Evolutionary conservation across 2,113 vertebrate species (phyloP), one percentile per base, ranked within the genome.

Genomic region (Ammodramus savannarum): DNA sequence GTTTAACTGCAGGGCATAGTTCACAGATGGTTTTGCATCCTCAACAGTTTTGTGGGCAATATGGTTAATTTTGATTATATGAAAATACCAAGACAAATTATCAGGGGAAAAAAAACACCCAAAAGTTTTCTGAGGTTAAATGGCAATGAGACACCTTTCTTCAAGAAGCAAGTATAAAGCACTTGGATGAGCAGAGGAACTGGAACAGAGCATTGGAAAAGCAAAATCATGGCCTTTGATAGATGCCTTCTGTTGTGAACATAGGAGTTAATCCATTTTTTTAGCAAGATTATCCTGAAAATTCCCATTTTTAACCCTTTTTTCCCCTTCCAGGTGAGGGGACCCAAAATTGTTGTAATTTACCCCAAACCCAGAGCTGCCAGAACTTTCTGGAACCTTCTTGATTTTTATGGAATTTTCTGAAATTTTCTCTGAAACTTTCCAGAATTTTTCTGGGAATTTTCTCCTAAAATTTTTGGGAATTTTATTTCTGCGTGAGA

Each of bases 221-320:
- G 57, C 31, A 72, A 61, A 91, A 78, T 75, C 69, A 41, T 76
- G 41, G 57, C 41, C 76, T 79, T 67, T 93, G 46, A 55, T 79
- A 83, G 84, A 77, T 85, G 78, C 48, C 84, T 71, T 88, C 71
- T 86, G 84, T 68, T 13, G 3, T 61, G 65, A 87, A 88, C 59
- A 54, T 78, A 84, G 74, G 36, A 92, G 63, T 68, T 94, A 92
- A 93, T 94, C 89, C 66, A 61, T 86, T 86, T 94, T 89, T 91
- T 93, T 61, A 91, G 85, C 73, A 88, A 86, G 84, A 94, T 95
- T 38, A 38, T 38, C 38, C 38, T 38, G 11, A 38, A 38, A 38
- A 38, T 38, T 38, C 38, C 38, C 38, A 38, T 38, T 38, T 38
- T 38, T 38, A 38, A 38, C 38, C 38, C 38, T 38, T 38, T 38